Conservation (phyloP, 2,888 invertebrate genomes). For the Boloria euphrosyne region DNA sequence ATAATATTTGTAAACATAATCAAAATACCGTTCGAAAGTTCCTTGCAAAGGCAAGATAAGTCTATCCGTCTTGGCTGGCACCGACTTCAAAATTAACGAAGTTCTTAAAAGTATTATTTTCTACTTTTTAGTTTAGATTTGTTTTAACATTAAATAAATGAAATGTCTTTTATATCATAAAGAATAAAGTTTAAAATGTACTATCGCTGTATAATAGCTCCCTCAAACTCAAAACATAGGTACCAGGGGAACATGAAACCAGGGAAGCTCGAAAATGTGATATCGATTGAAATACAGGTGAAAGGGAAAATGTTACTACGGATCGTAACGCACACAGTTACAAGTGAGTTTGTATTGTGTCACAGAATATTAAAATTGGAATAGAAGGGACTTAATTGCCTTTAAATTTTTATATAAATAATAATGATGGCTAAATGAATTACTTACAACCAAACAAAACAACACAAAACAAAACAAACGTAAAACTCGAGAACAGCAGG, state of each 20-base stretch:
- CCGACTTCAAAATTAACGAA: too few species aligned
- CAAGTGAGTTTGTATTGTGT: background rate
- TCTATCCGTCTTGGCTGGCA: too few species aligned
- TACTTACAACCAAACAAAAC: too few species aligned
- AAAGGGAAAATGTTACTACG: slow-evolving; percentile 2
- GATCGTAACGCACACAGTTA: background rate
- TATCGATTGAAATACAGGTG: slow-evolving; percentile 6
- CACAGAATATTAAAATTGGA: slow-evolving; percentile 6
- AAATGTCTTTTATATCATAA: slow-evolving; percentile 4
- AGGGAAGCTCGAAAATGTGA: background rate
- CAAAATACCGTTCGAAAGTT: too few species aligned
- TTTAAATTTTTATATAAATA: too few species aligned
- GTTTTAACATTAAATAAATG: background rate
- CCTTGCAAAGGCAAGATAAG: too few species aligned
- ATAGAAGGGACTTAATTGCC: background rate
- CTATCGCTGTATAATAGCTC: slow-evolving; percentile 1
- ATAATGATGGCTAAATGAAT: too few species aligned
- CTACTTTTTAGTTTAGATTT: too few species aligned
- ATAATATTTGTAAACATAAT: too few species aligned
- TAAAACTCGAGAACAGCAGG: too few species aligned
- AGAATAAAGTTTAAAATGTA: slow-evolving; percentile 1
- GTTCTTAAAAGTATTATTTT: too few species aligned
- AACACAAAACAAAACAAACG: too few species aligned
- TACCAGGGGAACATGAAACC: slow-evolving; percentile 18
- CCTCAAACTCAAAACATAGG: slow-evolving; percentile 20